Percentiles rank a stretch among this genome's conserved stretches.
These are phyloP conservation scores for Eupithecia subumbrata DNA, from an alignment of 2,888 invertebrate genomes.

Conservation along the genomic window DNA sequence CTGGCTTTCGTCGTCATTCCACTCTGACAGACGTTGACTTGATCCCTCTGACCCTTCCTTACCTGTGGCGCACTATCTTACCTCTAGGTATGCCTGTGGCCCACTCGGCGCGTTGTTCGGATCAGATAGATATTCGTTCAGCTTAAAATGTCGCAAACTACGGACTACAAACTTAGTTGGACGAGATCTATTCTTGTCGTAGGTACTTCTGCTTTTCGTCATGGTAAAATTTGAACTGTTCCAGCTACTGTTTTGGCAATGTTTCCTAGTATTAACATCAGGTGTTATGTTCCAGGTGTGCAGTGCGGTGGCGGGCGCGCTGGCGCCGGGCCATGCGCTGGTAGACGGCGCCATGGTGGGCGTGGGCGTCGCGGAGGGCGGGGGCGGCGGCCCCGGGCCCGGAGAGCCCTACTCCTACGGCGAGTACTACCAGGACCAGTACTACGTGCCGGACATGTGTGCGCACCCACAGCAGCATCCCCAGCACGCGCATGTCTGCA, in stretches of 20 bases:
- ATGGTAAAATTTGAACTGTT: not conserved
- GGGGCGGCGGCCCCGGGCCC: slow-evolving; percentile 58
- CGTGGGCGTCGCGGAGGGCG: slow-evolving; percentile 79
- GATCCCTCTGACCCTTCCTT: not conserved
- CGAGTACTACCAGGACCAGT: slow-evolving; percentile 85
- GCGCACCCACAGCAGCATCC: slow-evolving; percentile 85
- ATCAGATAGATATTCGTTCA: not conserved
- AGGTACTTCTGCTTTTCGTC: not conserved
- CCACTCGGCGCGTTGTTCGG: not conserved
- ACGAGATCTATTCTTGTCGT: not conserved
- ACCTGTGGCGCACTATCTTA: not conserved
- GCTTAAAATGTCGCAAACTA: not conserved
- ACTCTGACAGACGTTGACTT: not conserved
- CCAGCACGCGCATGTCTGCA: slow-evolving; percentile 86
- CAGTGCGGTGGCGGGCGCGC: slow-evolving; percentile 63
- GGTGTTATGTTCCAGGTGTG: slow-evolving; percentile 53
- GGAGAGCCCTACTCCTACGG: slow-evolving; percentile 42
- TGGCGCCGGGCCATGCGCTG: slow-evolving; percentile 72
- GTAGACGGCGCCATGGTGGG: slow-evolving; percentile 76
- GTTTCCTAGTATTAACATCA: not conserved
- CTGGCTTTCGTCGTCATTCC: not conserved
- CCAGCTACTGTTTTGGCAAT: not conserved
- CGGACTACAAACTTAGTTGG: not conserved
- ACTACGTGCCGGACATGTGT: slow-evolving; percentile 85
- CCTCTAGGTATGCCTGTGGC: no score